These are phyloP conservation scores for Epistrophella euchroma DNA, from an alignment of 2,888 invertebrate species.

Conservation along the genomic window DNA sequence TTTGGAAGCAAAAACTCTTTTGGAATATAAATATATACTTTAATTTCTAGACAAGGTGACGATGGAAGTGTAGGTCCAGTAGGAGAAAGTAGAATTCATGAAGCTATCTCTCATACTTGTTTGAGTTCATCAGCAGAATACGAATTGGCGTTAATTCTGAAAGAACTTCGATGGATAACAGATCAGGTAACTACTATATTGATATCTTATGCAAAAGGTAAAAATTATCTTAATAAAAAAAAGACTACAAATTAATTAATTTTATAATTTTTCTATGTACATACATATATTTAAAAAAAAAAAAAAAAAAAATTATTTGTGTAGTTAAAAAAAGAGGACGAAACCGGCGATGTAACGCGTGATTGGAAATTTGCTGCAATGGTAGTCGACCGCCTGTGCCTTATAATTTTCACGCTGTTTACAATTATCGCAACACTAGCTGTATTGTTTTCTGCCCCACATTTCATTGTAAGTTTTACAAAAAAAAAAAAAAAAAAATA, in stretches of 20 bases:
- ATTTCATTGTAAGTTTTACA: slow-evolving; percentile 90
- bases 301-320: slow-evolving; percentile 80
- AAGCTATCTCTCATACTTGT: slow-evolving; percentile 91
- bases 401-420: slow-evolving; percentile 99
- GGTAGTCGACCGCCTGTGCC: slow-evolving; percentile 99
- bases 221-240: background rate
- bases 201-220: background rate
- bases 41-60: slow-evolving; percentile 80
- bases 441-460: slow-evolving; percentile 97
- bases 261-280: background rate
- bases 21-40: slow-evolving; percentile 50
- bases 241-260: background rate
- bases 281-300: background rate
- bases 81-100: slow-evolving; percentile 87
- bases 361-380: slow-evolving; percentile 99
- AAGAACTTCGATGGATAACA: slow-evolving; percentile 96
- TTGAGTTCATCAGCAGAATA: slow-evolving; percentile 92
- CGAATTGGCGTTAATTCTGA: slow-evolving; percentile 96
- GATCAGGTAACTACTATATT: slow-evolving; percentile 89
- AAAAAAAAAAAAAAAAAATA: background rate
- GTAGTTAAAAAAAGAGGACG: slow-evolving; percentile 96
- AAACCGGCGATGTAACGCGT: slow-evolving; percentile 95
- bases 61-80: slow-evolving; percentile 84
- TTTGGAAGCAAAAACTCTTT: slow-evolving; percentile 12
- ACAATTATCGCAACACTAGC: slow-evolving; percentile 98